Conservation (phyloP, 2,888 invertebrate species). For the Toxonevra muliebris region DNA sequence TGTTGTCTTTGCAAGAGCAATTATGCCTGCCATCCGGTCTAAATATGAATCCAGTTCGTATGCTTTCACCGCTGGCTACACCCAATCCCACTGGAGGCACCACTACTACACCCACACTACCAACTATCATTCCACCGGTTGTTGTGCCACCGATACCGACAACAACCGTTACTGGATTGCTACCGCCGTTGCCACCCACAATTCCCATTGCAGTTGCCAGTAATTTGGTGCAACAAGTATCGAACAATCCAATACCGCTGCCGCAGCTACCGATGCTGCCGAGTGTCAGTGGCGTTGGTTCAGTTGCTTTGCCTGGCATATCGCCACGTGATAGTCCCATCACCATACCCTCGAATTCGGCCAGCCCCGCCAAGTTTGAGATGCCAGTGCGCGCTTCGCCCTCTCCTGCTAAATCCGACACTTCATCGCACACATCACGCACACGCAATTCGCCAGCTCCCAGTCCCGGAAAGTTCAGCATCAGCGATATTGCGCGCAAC, state of each 20-base stretch:
- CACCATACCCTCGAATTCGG: constrained; percentile 63
- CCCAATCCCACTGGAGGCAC: constrained; percentile 51
- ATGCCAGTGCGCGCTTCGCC: constrained; percentile 70
- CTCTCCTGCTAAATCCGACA: constrained; percentile 69
- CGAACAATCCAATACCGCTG: constrained; percentile 20
- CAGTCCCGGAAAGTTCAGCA: constrained; percentile 63
- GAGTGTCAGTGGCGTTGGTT: constrained; percentile 54
- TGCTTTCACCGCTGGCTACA: constrained; percentile 60
- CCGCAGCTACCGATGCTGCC: constrained; percentile 54
- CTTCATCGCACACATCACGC: constrained; percentile 69
- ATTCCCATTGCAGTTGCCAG: constrained; percentile 18
- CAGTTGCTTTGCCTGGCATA: constrained; percentile 44
- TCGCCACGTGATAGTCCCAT: constrained; percentile 65
- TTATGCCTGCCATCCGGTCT: constrained; percentile 63
- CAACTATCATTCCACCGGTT: constrained; percentile 36
- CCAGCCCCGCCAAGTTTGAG: constrained; percentile 67
- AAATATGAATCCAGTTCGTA: constrained; percentile 65
- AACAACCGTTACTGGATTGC: constrained; percentile 29
- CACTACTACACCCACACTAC: constrained; percentile 32
- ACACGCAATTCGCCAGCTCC: constrained; percentile 68
- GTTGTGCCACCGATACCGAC: constrained; percentile 32
- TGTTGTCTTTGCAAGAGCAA: constrained; percentile 61
- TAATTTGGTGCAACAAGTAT: not conserved
- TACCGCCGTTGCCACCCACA: constrained; percentile 42
- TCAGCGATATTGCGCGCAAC: constrained; percentile 62